phyloP scores from a whole-genome alignment of 2,797 vertebrate genomes.

The Sciurus carolinensis region DNA sequence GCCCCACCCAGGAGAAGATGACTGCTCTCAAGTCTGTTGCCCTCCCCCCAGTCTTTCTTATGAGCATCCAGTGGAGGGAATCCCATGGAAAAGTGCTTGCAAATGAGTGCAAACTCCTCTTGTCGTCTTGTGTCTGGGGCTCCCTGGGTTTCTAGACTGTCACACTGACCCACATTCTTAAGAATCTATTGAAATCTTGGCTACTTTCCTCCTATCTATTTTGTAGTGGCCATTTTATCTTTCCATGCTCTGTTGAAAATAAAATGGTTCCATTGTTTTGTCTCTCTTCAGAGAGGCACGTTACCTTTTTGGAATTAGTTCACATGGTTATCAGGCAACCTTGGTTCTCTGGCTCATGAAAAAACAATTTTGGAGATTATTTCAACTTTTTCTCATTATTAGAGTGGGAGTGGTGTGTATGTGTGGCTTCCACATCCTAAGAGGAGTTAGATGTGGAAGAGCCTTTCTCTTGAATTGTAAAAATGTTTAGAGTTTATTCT shows the following conservation, averaged over 20 bases:
- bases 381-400: not conserved
- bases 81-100: not conserved
- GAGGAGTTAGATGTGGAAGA: not conserved
- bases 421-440: not conserved
- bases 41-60: not conserved
- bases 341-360: not conserved
- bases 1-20: fast-evolving
- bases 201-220: not conserved
- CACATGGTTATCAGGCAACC: not conserved
- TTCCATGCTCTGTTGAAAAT: not conserved
- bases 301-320: not conserved
- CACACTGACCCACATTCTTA: not conserved
- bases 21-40: not conserved
- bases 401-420: not conserved
- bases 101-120: not conserved
- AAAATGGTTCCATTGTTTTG: not conserved
- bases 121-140: not conserved
- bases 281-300: not conserved
- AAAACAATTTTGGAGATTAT: not conserved
- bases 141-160: not conserved
- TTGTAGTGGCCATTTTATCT: not conserved
- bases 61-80: not conserved
- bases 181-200: not conserved
- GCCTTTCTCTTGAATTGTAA: not conserved
- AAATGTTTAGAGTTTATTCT: not conserved